phyloP scores from a whole-genome alignment of 2,113 vertebrate species.

The Bufo gargarizans region DNA sequence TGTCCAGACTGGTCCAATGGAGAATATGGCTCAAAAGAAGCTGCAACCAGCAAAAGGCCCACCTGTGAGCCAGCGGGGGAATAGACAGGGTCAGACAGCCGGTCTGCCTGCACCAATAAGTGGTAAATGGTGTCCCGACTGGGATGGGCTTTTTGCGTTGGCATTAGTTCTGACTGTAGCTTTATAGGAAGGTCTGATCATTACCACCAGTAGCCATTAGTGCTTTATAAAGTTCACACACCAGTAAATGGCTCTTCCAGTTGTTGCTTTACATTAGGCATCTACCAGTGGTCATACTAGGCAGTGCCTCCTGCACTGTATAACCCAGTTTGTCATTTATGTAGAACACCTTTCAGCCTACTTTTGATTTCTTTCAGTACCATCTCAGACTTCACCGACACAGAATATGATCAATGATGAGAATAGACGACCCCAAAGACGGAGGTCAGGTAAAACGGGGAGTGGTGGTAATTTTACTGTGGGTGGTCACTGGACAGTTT shows the following conservation, averaged over 20 bases:
- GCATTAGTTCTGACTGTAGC: not conserved
- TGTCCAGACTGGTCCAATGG: slow-evolving; percentile 85
- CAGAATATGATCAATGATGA: slow-evolving; percentile 82
- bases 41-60: slow-evolving; percentile 69
- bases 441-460: slow-evolving; percentile 81
- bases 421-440: slow-evolving; percentile 82
- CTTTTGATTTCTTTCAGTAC: slow-evolving; percentile 61
- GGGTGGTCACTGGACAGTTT: not conserved
- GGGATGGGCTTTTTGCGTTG: not conserved
- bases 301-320: not conserved
- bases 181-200: not conserved
- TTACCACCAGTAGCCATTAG: not conserved
- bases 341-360: slow-evolving; percentile 9
- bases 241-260: too few species aligned
- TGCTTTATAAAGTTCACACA: too few species aligned
- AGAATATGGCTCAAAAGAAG: slow-evolving; percentile 74
- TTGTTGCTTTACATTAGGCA: too few species aligned
- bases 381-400: slow-evolving; percentile 68
- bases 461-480: not conserved
- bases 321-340: not conserved
- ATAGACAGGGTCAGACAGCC: slow-evolving; percentile 64
- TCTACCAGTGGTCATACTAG: not conserved
- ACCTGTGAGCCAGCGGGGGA: slow-evolving; percentile 64
- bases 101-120: slow-evolving; percentile 47
- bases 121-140: slow-evolving; percentile 6